phyloP scores from a whole-genome alignment of 2,113 vertebrate genomes.

The Tachycineta bicolor region DNA sequence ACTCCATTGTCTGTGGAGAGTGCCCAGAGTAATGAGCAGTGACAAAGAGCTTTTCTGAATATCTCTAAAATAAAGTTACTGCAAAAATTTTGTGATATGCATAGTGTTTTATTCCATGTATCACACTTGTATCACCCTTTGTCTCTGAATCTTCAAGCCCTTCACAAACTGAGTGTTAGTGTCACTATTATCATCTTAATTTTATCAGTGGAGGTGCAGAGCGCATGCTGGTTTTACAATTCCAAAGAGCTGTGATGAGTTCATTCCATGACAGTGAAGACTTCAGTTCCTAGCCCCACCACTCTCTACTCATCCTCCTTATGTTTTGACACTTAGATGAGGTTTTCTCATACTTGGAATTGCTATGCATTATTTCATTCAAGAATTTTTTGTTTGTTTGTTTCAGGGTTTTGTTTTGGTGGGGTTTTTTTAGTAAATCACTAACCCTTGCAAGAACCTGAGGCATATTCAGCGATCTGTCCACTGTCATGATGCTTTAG shows the following conservation, averaged over 20 bases:
- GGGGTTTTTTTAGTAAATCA: background rate
- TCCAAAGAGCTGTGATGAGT: background rate
- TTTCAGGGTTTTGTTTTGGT: background rate
- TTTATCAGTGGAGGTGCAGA: background rate
- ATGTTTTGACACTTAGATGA: background rate
- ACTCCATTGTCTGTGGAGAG: background rate
- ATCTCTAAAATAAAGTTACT: background rate
- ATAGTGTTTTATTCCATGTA: background rate
- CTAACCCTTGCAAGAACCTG: background rate
- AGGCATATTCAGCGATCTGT: background rate
- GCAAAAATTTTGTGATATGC: background rate
- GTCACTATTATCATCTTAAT: background rate
- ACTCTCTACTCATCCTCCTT: background rate
- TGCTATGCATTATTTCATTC: background rate
- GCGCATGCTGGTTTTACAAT: background rate
- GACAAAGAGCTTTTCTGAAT: background rate
- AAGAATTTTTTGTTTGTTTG: background rate
- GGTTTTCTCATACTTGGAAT: background rate
- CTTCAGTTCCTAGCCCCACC: background rate
- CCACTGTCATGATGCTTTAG: background rate
- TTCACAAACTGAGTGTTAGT: background rate
- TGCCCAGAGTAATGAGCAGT: background rate
- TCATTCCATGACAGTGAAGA: background rate
- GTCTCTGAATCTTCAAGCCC: background rate
- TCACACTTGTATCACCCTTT: background rate